A percentile compares a stretch with the other conserved stretches of the same genome.
These are phyloP conservation scores for Sphecodes monilicornis DNA, from an alignment of 2,888 invertebrate species.

Conservation along the genomic window DNA sequence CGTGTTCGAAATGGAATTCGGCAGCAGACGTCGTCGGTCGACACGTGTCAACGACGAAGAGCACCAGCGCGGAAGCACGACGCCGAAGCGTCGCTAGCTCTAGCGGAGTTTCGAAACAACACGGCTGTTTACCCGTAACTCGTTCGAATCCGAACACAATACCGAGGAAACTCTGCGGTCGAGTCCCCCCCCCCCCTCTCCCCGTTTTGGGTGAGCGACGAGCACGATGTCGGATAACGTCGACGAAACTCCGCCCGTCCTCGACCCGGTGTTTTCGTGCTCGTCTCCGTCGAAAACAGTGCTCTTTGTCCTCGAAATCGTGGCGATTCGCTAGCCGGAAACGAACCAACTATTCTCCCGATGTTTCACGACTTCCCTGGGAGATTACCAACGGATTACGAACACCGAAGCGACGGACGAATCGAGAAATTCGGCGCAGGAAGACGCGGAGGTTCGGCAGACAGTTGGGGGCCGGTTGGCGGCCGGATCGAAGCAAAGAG, in stretches of 20 bases:
- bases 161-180: conserved; percentile 25
- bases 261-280: background rate
- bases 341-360: background rate
- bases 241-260: background rate
- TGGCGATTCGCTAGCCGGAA: background rate
- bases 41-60: background rate
- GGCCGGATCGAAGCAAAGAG: background rate
- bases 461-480: too few relatives aligned
- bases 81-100: background rate
- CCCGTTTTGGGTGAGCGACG: background rate
- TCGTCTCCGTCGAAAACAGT: conserved; percentile 7
- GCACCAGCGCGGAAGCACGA: background rate
- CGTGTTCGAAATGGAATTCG: conserved; percentile 1
- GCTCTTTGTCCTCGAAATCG: conserved; percentile 19
- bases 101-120: conserved; percentile 42
- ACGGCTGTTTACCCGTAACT: conserved; percentile 44
- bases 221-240: conserved; percentile 1
- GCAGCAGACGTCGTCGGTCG: background rate
- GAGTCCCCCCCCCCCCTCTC: too few relatives aligned
- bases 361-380: background rate
- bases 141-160: conserved; percentile 44
- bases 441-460: background rate
- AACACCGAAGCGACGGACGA: background rate
- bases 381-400: conserved; percentile 6
- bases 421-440: background rate